Evolutionary conservation across 2,113 vertebrate species (phyloP), one percentile per base, ranked within the genome.

Genomic region (Pimephales promelas): DNA sequence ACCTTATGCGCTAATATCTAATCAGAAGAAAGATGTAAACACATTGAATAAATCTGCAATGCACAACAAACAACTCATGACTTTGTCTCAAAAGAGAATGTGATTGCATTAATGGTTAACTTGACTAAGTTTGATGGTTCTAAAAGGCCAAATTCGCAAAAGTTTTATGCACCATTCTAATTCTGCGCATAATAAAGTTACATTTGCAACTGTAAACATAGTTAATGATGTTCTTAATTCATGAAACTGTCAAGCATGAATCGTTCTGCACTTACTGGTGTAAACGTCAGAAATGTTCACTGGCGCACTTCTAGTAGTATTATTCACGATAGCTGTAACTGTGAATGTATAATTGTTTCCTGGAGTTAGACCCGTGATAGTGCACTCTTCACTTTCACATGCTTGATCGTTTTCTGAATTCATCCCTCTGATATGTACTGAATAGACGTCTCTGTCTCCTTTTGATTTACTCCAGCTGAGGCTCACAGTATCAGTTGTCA

Each of bases 191-290:
- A 47, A 4, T 47, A 26, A 26, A 26, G 59, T 64, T 34, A 4
- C 3, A 66, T 66, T 8, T 36, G 16, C 16, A 18, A 0, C 62
- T 10, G 31, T 31, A 28, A 66, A 66, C 62, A 66, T 10, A 5
- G 7, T 0, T 18, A 34, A 2, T 16, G 62, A 66, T 34, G 7
- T 54, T 54, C 0, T 47, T 47, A n/a, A n/a, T n/a, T 47, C 0
- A 47, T 49, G 5, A 40, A 22, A n/a, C 2, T 45, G 40, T 13
- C 1, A 45, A 24, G 10, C 4, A 26, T 49, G 13, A 36, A 31
- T 26, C 3, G 2, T 34, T 47, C 24, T 45, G 61, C 22, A 86
- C 89, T 88, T 79, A 89, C 89, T 86, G 77, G 87, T 89, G 62
- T 56, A 88, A 45, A n/a, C n/a, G n/a, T 7, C 6, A 22, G 10